Base-by-base conservation (phyloP, 2,888 invertebrate genomes). In the Zaprionus obscuricornis region DNA sequence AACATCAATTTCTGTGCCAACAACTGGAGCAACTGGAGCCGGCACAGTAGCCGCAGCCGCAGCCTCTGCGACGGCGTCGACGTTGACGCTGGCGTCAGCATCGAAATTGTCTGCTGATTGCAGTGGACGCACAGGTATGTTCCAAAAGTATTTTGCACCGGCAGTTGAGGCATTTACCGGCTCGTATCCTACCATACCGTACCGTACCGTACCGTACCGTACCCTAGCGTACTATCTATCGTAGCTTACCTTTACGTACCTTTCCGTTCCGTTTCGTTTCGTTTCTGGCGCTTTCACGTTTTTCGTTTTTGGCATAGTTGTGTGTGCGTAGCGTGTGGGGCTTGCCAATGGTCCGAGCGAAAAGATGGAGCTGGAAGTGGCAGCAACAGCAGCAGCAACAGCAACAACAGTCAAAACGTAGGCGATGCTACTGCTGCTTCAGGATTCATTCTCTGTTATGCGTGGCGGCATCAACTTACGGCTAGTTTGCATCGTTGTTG, bases 61-160 rank as follows among this genome's bases (percentile, higher is more conserved):
- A 29, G 36, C 74, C 54, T 17, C 64, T 24, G 43, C 70, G 37
- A 27, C 76, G 31, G 47, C 74, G 58, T 37, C 66, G 49, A 26
- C 71, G 52, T 31, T 65, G 34, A 47, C 77, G 55, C 46, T 77
- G 49, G 62, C 77, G 17, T 69, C 85, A 46, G 74, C 87, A 74
- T 72, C 86, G 68, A 85, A 87, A 81, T 73, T 88, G 84, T 84
- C 88, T 72, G 92, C 92, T 78, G 94, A 94, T 89, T 91, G 93
- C 77, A 90, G 85, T 74, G 93, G 92, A 74, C 91, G 94, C 86
- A 92, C 93, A 91, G 94, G 94, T 94, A 89, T 91, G 86, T 86
- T 81, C 72, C 81, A 87, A 79, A 79, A 87, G 78, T 77, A 84
- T 82, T 84, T 85, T 77, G 67, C 85, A 81, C 81, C 81, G 81